Percentiles rank a stretch among this genome's conserved stretches.
These are phyloP conservation scores for Drosophila rufa DNA, from an alignment of 1,140 invertebrate species.

Conservation along the genomic window DNA sequence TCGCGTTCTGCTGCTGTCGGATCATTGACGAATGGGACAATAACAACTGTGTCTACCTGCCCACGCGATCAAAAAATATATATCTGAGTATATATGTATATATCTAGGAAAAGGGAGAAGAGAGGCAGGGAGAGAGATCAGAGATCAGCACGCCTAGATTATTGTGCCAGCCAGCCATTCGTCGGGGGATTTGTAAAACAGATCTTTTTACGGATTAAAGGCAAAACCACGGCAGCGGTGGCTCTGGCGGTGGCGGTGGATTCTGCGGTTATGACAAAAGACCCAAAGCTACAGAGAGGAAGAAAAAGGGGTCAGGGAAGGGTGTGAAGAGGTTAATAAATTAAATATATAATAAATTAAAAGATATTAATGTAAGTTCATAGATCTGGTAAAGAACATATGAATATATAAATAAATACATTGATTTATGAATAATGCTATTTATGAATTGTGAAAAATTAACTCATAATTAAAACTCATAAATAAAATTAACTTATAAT, in stretches of 20 bases:
- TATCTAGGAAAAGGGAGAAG: not conserved
- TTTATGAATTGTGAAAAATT: too few species aligned
- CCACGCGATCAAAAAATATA: constrained; percentile 60
- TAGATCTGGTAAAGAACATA: too few species aligned
- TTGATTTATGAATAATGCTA: too few species aligned
- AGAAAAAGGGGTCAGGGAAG: constrained; percentile 4
- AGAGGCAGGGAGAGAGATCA: constrained; percentile 39
- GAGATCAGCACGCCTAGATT: constrained; percentile 79
- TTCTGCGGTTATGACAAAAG: constrained; percentile 58
- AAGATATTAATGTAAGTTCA: too few species aligned
- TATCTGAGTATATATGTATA: not conserved
- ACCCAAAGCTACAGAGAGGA: constrained; percentile 15
- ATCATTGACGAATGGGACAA: constrained; percentile 57
- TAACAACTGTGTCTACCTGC: constrained; percentile 65
- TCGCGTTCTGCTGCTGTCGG: constrained; percentile 39
- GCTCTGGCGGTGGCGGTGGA: constrained; percentile 26
- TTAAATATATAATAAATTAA: too few species aligned
- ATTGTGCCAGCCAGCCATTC: constrained; percentile 52
- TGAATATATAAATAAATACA: too few species aligned
- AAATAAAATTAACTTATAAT: too few species aligned
- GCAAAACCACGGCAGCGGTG: constrained; percentile 54
- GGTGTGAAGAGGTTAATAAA: not conserved
- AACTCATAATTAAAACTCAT: too few species aligned
- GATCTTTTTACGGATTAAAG: constrained; percentile 81
- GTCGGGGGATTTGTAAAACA: constrained; percentile 73